Evolutionary conservation across 2,888 invertebrate genomes (phyloP).

Genomic region (Hoplodrina ambigua): DNA sequence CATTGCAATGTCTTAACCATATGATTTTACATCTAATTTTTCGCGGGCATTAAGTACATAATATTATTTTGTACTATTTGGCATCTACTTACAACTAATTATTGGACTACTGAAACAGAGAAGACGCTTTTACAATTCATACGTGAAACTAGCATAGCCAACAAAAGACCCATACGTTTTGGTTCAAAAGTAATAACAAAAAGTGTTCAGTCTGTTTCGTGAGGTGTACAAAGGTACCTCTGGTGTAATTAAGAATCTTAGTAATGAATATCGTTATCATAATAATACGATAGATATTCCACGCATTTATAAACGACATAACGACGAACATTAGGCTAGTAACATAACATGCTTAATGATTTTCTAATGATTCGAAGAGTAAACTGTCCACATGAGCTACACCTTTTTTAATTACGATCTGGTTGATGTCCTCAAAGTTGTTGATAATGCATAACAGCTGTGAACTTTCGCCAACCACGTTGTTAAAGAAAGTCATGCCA

Average conservation of each 20-base stretch:
- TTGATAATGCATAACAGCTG: conserved; percentile 47
- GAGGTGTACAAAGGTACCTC: conserved; percentile 18
- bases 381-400: conserved; percentile 55
- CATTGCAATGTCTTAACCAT: conserved; percentile 7
- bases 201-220: conserved; percentile 13
- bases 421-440: conserved; percentile 49
- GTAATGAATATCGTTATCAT: conserved; percentile 38
- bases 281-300: conserved; percentile 8
- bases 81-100: conserved; percentile 16
- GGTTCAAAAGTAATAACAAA: conserved; percentile 7
- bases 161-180: not conserved
- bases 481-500: conserved; percentile 44
- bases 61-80: conserved; percentile 26
- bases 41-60: conserved; percentile 38
- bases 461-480: conserved; percentile 21
- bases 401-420: conserved; percentile 61
- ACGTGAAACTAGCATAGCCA: not conserved
- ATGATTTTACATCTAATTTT: conserved; percentile 17
- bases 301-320: conserved; percentile 27
- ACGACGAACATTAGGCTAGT: conserved; percentile 32
- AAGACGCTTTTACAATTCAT: not conserved
- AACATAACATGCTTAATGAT: conserved; percentile 32
- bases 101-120: not conserved
- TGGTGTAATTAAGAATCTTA: conserved; percentile 19
- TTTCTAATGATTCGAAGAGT: conserved; percentile 48